Evolutionary conservation across 2,888 invertebrate genomes (phyloP).

Genomic region (Corbicula japonica): DNA sequence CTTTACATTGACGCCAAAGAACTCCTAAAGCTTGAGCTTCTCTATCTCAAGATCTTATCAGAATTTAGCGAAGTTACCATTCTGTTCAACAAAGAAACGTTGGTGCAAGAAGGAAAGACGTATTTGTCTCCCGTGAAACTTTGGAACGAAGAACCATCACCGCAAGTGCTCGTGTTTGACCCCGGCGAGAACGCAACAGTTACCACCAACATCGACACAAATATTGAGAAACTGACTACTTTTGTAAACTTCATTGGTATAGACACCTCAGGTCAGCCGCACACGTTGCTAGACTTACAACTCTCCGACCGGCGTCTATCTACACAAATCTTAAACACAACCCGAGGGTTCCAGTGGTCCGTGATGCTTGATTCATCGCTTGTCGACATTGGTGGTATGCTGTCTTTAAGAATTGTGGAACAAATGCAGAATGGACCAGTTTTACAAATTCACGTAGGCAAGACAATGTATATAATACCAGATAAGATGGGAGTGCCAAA

Average conservation of each 20-base stretch:
- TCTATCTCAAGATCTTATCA: conserved; percentile 62
- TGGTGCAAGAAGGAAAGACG: conserved; percentile 41
- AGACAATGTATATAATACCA: conserved; percentile 61
- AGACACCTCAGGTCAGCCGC: conserved; percentile 38
- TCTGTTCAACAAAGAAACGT: conserved; percentile 51
- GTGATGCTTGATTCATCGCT: conserved; percentile 47
- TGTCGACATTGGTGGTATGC: conserved; percentile 54
- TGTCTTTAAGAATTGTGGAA: conserved; percentile 53
- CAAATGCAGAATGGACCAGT: conserved; percentile 51
- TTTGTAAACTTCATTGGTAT: conserved; percentile 66
- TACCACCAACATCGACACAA: conserved; percentile 52
- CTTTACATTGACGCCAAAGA: conserved; percentile 52
- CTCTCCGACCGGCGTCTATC: conserved; percentile 35
- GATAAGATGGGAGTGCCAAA: conserved; percentile 33
- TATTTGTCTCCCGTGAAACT: conserved; percentile 53
- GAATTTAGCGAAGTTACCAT: conserved; percentile 64
- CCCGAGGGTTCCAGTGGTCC: conserved; percentile 54
- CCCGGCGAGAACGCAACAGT: conserved; percentile 40
- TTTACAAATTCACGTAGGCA: conserved; percentile 60
- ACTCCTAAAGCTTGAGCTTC: conserved; percentile 47
- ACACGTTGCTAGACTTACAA: conserved; percentile 52
- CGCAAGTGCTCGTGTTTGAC: conserved; percentile 52
- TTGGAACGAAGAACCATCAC: conserved; percentile 52
- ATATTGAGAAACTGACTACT: conserved; percentile 47
- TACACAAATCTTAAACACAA: conserved; percentile 32